Base-by-base conservation (phyloP, 1,140 invertebrate genomes). In the Anadara kagoshimensis region DNA sequence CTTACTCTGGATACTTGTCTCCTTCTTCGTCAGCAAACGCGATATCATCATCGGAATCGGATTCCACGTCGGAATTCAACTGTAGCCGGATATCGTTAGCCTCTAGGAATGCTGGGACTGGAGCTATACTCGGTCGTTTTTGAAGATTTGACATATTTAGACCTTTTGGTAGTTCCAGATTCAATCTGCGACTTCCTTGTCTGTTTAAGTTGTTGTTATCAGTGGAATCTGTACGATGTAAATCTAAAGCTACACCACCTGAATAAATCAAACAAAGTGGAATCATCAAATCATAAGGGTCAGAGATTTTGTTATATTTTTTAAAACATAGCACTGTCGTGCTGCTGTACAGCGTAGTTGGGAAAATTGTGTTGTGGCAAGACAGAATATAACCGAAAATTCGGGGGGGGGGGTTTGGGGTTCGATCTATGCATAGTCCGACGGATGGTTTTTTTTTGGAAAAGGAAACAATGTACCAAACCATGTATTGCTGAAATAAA, bases 101-200 rank as follows among this genome's bases (percentile, higher is more conserved):
- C 26, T 89, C 89, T 20, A 90, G 73, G 62, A 89, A 84, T 41
- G 89, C 89, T 1, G 90, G 90, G 8, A 91, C 90, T 0, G 89
- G 89, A 4, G 89, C 89, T 43, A 90, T 90, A 72, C 87, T 90
- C 0, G 89, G 88, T 18, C 90, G 69, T 69, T 86, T 86, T 58
- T 86, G 82, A 53, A 87, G 65, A 54, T 76, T 87, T 56, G 79
- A 73, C 5, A 81, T 79, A 49, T 74, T 84, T 11, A 86, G 66
- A 29, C 83, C 84, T 70, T 86, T 80, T 10, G 82, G 84, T 11
- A 85, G 72, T 12, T 80, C 75, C n/a, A 86, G 75, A 41, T 84
- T 77, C 12, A 64, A 49, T 41, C 62, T 47, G n/a, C 49, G 20
- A 53, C 62, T 64, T 36, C 29, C 29, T 36, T 36, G 29, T 36